These are phyloP conservation scores for Flexamia atlantica DNA, from an alignment of 2,888 invertebrate species.

Conservation along the genomic window DNA sequence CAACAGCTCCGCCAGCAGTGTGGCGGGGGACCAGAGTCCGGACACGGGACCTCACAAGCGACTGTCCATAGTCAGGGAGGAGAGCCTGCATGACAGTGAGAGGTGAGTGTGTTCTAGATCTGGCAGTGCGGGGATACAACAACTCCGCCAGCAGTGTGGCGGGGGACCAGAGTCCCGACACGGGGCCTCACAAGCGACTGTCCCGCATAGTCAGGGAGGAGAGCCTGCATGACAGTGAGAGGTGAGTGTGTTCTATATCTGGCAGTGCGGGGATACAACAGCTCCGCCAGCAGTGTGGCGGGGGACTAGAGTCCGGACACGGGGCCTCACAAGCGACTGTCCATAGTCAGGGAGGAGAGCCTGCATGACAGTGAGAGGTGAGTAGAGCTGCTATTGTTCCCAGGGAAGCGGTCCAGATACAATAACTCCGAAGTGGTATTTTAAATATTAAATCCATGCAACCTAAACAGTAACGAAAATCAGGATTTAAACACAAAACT, in stretches of 20 bases:
- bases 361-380: slow-evolving; percentile 71
- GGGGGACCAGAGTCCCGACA: slow-evolving; percentile 77
- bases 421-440: slow-evolving; percentile 91
- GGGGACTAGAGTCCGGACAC: slow-evolving; percentile 77
- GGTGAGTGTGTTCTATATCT: too few species aligned
- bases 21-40: slow-evolving; percentile 81
- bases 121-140: too few species aligned
- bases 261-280: slow-evolving; percentile 93
- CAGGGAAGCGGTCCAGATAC: too few species aligned
- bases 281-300: slow-evolving; percentile 89
- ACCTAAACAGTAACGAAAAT: too few species aligned
- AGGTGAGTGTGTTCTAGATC: too few species aligned
- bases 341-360: slow-evolving; percentile 86
- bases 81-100: slow-evolving; percentile 75
- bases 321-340: slow-evolving; percentile 78
- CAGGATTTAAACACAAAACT: too few species aligned
- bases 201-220: slow-evolving; percentile 88
- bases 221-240: slow-evolving; percentile 73
- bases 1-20: slow-evolving; percentile 90
- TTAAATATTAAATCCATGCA: too few species aligned
- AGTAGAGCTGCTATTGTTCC: too few species aligned
- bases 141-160: slow-evolving; percentile 91
- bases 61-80: slow-evolving; percentile 86
- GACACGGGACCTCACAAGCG: slow-evolving; percentile 76
- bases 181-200: slow-evolving; percentile 77